Evolutionary conservation across 2,797 vertebrate genomes (phyloP).

Genomic region (Pteropus rufus): DNA sequence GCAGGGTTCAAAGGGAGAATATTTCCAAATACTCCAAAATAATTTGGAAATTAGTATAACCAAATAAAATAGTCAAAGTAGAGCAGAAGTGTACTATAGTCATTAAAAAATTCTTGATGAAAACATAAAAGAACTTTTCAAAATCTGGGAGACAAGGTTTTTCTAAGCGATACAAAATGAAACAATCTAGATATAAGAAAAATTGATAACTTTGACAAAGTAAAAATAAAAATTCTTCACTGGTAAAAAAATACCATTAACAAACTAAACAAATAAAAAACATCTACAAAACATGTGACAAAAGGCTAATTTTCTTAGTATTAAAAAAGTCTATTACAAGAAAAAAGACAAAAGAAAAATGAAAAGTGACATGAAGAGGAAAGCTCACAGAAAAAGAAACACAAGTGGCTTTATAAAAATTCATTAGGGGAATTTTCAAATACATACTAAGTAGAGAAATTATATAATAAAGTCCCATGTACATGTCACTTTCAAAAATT

Average conservation of each 20-base stretch:
- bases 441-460: neutral
- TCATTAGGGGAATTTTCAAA: neutral
- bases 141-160: neutral
- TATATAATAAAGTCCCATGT: neutral
- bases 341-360: constrained; percentile 16
- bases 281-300: neutral
- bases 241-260: neutral
- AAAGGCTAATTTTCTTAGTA: constrained; percentile 1
- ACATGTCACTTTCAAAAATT: neutral
- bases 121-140: constrained; percentile 27
- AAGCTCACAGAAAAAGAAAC: neutral
- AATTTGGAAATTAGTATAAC: neutral
- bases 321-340: neutral
- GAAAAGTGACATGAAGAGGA: neutral
- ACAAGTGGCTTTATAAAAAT: neutral
- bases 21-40: neutral
- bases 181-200: constrained; percentile 31
- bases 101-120: neutral
- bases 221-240: constrained; percentile 29
- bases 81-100: neutral
- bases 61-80: neutral
- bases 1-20: neutral
- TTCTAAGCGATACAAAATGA: constrained; percentile 29
- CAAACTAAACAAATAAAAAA: constrained; percentile 44
- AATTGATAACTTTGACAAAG: constrained; percentile 17